Percentiles rank a stretch among this genome's conserved stretches.
phyloP scores from a whole-genome alignment of 2,113 vertebrate genomes.

The Jaculus jaculus region DNA sequence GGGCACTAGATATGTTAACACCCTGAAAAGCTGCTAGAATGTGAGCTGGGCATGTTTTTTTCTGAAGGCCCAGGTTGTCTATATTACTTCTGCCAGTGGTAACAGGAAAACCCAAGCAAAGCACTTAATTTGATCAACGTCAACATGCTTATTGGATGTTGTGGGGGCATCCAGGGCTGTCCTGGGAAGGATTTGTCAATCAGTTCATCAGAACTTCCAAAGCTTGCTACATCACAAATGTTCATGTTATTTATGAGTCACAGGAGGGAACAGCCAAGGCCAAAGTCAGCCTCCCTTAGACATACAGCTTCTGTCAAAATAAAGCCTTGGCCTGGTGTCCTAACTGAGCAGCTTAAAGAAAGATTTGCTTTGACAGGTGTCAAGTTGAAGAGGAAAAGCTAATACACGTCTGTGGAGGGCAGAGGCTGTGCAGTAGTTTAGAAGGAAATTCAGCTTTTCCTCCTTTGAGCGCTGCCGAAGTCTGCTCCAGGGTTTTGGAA shows the following conservation, averaged over 20 bases:
- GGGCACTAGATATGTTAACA: background rate
- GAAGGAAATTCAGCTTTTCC: background rate
- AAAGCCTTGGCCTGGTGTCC: background rate
- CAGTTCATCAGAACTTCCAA: constrained; percentile 14
- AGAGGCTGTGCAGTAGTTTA: background rate
- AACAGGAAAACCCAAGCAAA: background rate
- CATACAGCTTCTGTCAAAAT: background rate
- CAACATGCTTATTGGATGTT: background rate
- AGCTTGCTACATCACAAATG: constrained; percentile 18
- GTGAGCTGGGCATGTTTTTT: background rate
- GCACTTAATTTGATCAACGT: background rate
- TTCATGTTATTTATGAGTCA: constrained; percentile 58
- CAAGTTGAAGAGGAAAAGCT: background rate
- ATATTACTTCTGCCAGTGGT: background rate
- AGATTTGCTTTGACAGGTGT: constrained; percentile 29
- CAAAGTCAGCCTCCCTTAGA: background rate
- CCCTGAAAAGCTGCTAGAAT: background rate
- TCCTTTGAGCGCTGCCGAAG: background rate
- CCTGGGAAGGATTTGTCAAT: constrained; percentile 30
- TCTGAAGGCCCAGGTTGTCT: background rate
- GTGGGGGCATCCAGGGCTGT: background rate
- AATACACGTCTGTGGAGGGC: background rate
- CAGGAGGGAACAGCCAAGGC: background rate
- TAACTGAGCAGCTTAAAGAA: background rate
- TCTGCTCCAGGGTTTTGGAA: constrained; percentile 13